These are phyloP conservation scores for Rallus limicola DNA, from an alignment of 2,113 vertebrate genomes.

Conservation along the genomic window DNA sequence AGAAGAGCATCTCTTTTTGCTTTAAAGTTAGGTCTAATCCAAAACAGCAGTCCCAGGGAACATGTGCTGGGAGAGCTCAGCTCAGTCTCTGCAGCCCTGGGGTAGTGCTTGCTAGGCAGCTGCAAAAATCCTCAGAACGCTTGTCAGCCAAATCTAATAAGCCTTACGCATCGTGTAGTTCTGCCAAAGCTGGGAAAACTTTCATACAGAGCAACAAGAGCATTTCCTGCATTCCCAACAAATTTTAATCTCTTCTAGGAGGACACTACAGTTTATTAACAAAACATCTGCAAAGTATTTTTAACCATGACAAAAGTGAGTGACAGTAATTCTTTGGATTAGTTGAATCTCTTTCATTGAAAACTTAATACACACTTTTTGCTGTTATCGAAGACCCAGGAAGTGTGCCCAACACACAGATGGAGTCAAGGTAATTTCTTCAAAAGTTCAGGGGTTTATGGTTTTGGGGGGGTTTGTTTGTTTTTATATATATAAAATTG, in stretches of 20 bases:
- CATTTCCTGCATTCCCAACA: slow-evolving; percentile 25
- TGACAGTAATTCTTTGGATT: slow-evolving; percentile 30
- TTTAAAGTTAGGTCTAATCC: neutral
- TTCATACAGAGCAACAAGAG: slow-evolving; percentile 33
- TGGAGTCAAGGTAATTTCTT: neutral
- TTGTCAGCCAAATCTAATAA: neutral
- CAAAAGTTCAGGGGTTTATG: neutral
- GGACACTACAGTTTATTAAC: slow-evolving; percentile 24
- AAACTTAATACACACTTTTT: neutral
- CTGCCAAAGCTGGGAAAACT: slow-evolving; percentile 9
- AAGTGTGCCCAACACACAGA: neutral
- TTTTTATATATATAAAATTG: neutral
- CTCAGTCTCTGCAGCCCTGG: neutral
- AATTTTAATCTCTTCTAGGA: slow-evolving; percentile 25
- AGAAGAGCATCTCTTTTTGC: neutral
- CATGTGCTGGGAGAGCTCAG: neutral
- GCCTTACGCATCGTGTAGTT: neutral
- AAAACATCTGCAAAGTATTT: slow-evolving; percentile 54
- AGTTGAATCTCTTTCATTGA: neutral
- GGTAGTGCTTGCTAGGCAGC: neutral
- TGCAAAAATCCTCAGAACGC: neutral
- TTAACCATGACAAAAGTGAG: slow-evolving; percentile 32
- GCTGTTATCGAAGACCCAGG: neutral
- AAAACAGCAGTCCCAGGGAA: neutral
- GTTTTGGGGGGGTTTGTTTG: too few species aligned